Conservation (phyloP, 2,797 vertebrate genomes). For the Heliangelus exortis region DNA sequence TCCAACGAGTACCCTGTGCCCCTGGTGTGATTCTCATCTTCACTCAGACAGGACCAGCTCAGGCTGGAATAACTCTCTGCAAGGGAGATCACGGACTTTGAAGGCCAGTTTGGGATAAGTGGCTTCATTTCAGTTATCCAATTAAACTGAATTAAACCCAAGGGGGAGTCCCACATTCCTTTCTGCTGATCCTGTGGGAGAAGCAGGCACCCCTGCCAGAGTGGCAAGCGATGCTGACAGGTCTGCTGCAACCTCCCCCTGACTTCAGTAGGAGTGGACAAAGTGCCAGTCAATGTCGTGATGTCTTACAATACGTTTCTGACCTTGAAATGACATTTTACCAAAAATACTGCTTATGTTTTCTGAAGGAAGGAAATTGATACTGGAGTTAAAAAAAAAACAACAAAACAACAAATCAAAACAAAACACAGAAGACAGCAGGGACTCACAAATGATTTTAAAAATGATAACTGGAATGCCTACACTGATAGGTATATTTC, state of each 20-base stretch:
- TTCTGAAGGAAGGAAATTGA: not conserved
- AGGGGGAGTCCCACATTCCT: accelerated
- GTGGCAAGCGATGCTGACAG: not conserved
- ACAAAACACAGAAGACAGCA: not conserved
- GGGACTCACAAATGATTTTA: not conserved
- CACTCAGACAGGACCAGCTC: not conserved
- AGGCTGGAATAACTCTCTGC: not conserved
- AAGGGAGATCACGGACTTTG: not conserved
- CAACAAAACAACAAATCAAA: no score
- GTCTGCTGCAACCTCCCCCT: not conserved
- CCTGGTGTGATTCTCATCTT: not conserved
- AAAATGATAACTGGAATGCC: not conserved
- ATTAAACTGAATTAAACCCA: not conserved
- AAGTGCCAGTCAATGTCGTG: not conserved
- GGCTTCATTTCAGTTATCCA: not conserved
- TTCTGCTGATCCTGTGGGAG: not conserved
- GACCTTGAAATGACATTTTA: not conserved
- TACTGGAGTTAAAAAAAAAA: not conserved
- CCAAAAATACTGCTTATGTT: not conserved
- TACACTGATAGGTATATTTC: not conserved
- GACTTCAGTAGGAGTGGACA: not conserved
- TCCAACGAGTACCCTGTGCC: not conserved
- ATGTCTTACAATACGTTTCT: not conserved
- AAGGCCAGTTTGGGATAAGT: not conserved
- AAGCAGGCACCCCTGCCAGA: not conserved